Base-by-base conservation (phyloP, 2,113 vertebrate species). In the Acrocephalus arundinaceus region DNA sequence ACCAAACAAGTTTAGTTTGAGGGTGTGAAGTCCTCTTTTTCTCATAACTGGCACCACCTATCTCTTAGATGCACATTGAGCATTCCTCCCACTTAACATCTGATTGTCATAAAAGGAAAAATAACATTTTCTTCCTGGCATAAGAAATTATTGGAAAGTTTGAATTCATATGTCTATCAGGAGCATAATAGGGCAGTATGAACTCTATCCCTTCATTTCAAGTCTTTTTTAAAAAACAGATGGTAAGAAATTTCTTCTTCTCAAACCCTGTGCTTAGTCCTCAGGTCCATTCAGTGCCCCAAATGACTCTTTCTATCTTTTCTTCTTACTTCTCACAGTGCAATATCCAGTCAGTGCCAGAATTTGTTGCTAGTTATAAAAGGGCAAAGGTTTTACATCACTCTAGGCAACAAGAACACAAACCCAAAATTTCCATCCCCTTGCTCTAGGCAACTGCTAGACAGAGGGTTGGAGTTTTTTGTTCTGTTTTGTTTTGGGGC, bases 361-460 rank as follows among this genome's bases (percentile, higher is more conserved):
- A 87, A 77, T 74, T 80, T 89, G 83, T 59, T 92, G 52, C 30
- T 77, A 35, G 27, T 28, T 86, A 67, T 84, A 84, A 88, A 94
- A 92, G 72, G 86, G 83, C 76, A 93, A 93, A 93, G 61, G 57
- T 95, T 96, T 86, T 78, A 78, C 45, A 65, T 81, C 66, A 78
- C 94, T 89, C 55, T 33, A 94, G 76, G 95, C 90, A 96, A 95
- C 76, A 95, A 59, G 48, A 96, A 90, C 52, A 77, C 79, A 89
- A 83, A 87, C 11, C 2, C 51, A 84, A 93, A 81, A 89, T 86
- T 92, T 94, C 86, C 1, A 9, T 80, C 83, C 61, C 76, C 45
- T 84, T 84, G 88, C 89, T 92, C 76, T 59, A 90, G 73, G 92
- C 79, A 93, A 74, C 55, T 74, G 33, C 30, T 71, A 90, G 77